Evolutionary conservation across 2,797 vertebrate genomes (phyloP).

Genomic region (Myripristis murdjan): DNA sequence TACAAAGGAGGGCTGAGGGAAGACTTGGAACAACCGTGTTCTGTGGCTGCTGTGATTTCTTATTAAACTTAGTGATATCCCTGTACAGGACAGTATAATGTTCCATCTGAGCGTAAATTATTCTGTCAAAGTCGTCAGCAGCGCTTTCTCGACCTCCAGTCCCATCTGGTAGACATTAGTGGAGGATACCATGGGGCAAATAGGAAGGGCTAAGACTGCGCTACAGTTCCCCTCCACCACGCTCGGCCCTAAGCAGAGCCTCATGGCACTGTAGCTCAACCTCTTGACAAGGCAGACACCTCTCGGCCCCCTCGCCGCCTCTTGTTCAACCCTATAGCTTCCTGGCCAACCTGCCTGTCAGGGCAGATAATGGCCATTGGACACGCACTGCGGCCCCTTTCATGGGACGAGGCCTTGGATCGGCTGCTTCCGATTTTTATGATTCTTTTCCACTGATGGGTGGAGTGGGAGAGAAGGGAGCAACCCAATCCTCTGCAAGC

Average conservation of each 20-base stretch:
- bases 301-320: conserved; percentile 16
- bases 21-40: conserved; percentile 18
- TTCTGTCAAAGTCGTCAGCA: conserved; percentile 58
- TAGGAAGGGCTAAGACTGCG: conserved; percentile 46
- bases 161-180: conserved; percentile 63
- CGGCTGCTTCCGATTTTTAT: conserved; percentile 54
- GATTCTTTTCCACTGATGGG: conserved; percentile 66
- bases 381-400: conserved; percentile 53
- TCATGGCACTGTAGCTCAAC: conserved; percentile 61
- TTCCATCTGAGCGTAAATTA: conserved; percentile 54
- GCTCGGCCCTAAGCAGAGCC: conserved; percentile 46
- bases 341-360: conserved; percentile 28
- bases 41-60: conserved; percentile 23
- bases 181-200: conserved; percentile 57
- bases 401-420: conserved; percentile 50
- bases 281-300: conserved; percentile 46
- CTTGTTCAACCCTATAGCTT: conserved; percentile 40
- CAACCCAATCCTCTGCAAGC: conserved; percentile 49
- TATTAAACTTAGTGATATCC: conserved; percentile 49
- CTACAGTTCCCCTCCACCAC: conserved; percentile 54
- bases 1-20: conserved; percentile 17
- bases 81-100: conserved; percentile 39
- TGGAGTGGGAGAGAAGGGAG: conserved; percentile 49
- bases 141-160: conserved; percentile 33
- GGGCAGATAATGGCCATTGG: conserved; percentile 47